phyloP scores from a whole-genome alignment of 1,140 invertebrate species.

The Anthonomus grandis region DNA sequence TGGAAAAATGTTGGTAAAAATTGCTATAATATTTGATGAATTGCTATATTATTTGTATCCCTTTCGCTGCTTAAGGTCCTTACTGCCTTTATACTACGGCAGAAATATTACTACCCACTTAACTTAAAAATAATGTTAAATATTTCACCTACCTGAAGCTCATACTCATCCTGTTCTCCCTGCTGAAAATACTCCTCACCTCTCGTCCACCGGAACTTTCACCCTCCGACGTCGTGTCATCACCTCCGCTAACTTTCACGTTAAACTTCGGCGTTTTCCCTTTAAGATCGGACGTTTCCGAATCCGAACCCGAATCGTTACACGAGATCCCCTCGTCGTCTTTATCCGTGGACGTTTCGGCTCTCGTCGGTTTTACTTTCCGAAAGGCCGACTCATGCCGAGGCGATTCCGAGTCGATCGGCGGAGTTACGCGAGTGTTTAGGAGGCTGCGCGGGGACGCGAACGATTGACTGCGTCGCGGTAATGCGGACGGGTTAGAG shows the following conservation, averaged over 20 bases:
- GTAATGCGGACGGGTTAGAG: conserved; percentile 5
- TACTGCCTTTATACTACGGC: no score
- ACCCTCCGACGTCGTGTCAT: conserved; percentile 52
- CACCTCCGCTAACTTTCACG: conserved; percentile 19
- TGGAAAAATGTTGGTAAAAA: no score
- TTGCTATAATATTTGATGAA: no score
- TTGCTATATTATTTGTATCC: no score
- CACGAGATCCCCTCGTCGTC: conserved; percentile 47
- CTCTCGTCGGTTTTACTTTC: conserved; percentile 10
- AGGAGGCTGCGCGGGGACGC: conserved; percentile 27
- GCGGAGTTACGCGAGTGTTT: conserved; percentile 24
- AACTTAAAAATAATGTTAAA: no score
- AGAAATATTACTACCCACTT: no score
- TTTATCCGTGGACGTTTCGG: conserved; percentile 28
- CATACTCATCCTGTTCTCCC: conserved; percentile 40
- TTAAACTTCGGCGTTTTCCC: conserved; percentile 2
- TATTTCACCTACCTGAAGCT: conserved; percentile 32
- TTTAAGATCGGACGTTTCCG: conserved; percentile 29
- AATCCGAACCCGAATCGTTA: conserved; percentile 43
- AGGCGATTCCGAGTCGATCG: conserved; percentile 1
- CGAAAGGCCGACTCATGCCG: conserved; percentile 17
- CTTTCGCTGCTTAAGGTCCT: no score
- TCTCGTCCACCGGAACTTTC: conserved; percentile 61
- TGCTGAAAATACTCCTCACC: conserved; percentile 57
- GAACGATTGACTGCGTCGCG: conserved; percentile 18